These are phyloP conservation scores for Hippocampus guttulatus DNA, from an alignment of 2,113 vertebrate genomes.

Conservation along the genomic window DNA sequence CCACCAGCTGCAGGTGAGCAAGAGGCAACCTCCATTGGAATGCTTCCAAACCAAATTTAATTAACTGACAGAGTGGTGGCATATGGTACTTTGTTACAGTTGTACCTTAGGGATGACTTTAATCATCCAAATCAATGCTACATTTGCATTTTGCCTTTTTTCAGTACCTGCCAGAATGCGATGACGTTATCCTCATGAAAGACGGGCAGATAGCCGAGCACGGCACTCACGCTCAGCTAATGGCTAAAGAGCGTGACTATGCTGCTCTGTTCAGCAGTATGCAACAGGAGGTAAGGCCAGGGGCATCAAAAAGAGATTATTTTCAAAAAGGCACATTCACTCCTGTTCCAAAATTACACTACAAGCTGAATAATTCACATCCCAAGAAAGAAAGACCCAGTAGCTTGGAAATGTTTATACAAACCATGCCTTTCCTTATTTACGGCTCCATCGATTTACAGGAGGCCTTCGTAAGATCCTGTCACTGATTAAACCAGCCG, in stretches of 20 bases:
- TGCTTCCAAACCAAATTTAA: background rate
- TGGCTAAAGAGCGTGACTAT: constrained; percentile 72
- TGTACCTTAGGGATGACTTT: background rate
- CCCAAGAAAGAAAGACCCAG: constrained; percentile 20
- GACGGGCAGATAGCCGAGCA: constrained; percentile 76
- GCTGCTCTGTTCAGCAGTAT: constrained; percentile 70
- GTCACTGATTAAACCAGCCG: constrained; percentile 50
- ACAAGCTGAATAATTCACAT: constrained; percentile 66
- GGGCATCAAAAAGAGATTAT: constrained; percentile 15
- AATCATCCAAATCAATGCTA: background rate
- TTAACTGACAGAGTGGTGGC: background rate
- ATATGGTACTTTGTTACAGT: background rate
- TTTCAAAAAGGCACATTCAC: constrained; percentile 46
- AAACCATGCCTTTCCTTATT: constrained; percentile 57
- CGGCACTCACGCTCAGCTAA: constrained; percentile 74
- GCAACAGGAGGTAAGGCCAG: constrained; percentile 72
- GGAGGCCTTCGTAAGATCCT: constrained; percentile 48
- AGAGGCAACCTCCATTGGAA: background rate
- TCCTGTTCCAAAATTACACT: constrained; percentile 42
- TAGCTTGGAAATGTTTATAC: constrained; percentile 63
- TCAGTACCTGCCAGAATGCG: constrained; percentile 76
- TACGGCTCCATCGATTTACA: constrained; percentile 58
- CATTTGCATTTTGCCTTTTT: constrained; percentile 9
- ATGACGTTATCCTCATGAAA: constrained; percentile 76
- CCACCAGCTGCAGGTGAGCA: constrained; percentile 76